Base-by-base conservation (phyloP, 1,140 invertebrate genomes). In the Lordiphosa clarofinis region DNA sequence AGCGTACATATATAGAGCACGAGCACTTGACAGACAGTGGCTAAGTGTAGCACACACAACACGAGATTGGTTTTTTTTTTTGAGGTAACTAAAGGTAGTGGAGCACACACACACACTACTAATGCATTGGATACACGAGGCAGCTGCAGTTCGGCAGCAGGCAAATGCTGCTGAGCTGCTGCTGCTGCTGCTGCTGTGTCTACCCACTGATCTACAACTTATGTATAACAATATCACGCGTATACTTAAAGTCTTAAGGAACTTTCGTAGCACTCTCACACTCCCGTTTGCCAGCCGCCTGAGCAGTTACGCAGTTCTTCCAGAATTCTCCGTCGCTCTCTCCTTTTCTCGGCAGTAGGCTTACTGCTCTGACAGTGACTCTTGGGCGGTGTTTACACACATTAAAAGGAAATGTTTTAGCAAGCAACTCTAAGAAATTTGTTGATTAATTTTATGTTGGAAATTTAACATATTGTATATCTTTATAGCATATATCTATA, bases 371-470 rank as follows among this genome's bases (percentile, higher is more conserved):
- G 21, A 3, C 43, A 4, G 7, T 5, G 35, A 33, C 31, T 47
- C 46, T 67, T 50, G 33, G 38, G 56, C 48, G 55, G 58, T 56
- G 39, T 44, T 56, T 54, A 68, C 64, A 40, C 44, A 56, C 24
- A 36, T 21, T 4, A 33, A 60, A 54, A 42, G 42, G 42, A 54
- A 57, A 59, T 54, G 57, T 67, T 73, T 64, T 60, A 78, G 59
- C 56, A 61, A 56, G 55, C 54, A 74, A 71, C 59, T 79, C 57
- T 65, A 74, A 79, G 55, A 72, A 68, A 81, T 81, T 81, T 81
- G 76, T 81, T 81, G 56, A 82, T 81, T 81, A 81, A 81, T 81
- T 82, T 81, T 81, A 81, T 81, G 76, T 81, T 81, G 50, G 13
- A 58, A 66, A 59, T 71, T 58, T 35, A 49, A 50, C 39, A 40